Evolutionary conservation across 1,140 invertebrate genomes (phyloP), one percentile per base, ranked within the genome.

Genomic region (Choristoneura fumiferana): DNA sequence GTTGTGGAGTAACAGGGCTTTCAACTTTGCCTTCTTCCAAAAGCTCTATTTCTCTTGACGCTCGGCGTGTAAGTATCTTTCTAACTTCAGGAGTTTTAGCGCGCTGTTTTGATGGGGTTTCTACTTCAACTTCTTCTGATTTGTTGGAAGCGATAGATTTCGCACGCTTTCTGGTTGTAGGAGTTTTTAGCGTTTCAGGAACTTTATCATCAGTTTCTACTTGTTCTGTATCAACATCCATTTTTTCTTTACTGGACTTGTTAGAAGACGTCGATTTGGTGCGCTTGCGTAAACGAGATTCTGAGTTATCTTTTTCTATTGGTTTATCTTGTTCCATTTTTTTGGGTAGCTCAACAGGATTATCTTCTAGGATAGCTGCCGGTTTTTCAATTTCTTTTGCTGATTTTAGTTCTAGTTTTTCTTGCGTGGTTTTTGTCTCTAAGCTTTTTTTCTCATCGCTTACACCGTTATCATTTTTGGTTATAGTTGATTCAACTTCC

Each of bases 31-130:
- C 67, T 34, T 81, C 76, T 12, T 81, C 78, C 17, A 64, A 36
- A 53, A 66, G 71, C 33, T 83, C 81, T 0, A 79, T 60, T 56
- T 88, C 85, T 57, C 63, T 81, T 0, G 85, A 87, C 3, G 76
- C 73, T 0, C 81, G 69, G 57, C 82, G 58, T 1, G 82, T 87
- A 9, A 87, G 57, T 12, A 87, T 82, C 35, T 69, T 78, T 17
- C 80, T 78, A 3, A 80, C 62, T 73, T 84, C 83, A 5, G 69
- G 45, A 9, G 58, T 61, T 10, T 63, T 75, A 4, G 67, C 78
- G 5, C 81, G 76, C 0, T 78, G 77, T 61, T 80, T 85, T 0
- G 71, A 65, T 4, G 75, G 68, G 13, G 65, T 71, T 59, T 69
- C 67, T 54, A 65, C 62, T 60, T 71, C 69, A 40, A 72, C 71